phyloP scores from a whole-genome alignment of 2,888 invertebrate genomes.

The Oxystoma pomonae region DNA sequence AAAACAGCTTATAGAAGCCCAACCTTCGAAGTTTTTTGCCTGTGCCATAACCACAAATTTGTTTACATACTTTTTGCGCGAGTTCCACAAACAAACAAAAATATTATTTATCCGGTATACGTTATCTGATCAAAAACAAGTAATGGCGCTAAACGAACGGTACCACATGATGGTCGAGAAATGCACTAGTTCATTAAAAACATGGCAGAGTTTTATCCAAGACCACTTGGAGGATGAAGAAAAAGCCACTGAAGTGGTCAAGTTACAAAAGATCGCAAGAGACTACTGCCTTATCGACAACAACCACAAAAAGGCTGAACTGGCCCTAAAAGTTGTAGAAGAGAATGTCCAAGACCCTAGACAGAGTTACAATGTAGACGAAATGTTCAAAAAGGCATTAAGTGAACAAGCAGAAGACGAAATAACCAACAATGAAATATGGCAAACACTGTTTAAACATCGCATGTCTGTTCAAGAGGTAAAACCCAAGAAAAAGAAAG shows the following conservation, averaged over 20 bases:
- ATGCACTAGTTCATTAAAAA: background rate
- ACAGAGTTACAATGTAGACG: constrained; percentile 24
- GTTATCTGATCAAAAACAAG: no score
- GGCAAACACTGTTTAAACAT: constrained; percentile 29
- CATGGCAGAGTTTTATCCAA: background rate
- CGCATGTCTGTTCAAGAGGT: constrained; percentile 26
- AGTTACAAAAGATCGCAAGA: background rate
- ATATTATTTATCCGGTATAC: no score
- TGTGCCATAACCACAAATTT: no score
- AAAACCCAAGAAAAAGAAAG: constrained; percentile 23
- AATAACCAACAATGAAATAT: constrained; percentile 27
- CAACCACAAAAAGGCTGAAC: constrained; percentile 23
- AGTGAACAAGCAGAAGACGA: constrained; percentile 20
- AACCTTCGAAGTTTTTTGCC: no score
- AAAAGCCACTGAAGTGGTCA: background rate
- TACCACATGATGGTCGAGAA: background rate
- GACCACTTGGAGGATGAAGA: background rate
- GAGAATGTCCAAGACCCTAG: constrained; percentile 23
- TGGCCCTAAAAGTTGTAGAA: constrained; percentile 28
- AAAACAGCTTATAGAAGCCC: no score
- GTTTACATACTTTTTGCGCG: no score
- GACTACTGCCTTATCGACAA: constrained; percentile 29
- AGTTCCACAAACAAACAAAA: no score
- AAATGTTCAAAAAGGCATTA: constrained; percentile 25
- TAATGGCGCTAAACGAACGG: no score